Conservation (phyloP, 1,140 invertebrate species). For the Polypedilum pembai region DNA sequence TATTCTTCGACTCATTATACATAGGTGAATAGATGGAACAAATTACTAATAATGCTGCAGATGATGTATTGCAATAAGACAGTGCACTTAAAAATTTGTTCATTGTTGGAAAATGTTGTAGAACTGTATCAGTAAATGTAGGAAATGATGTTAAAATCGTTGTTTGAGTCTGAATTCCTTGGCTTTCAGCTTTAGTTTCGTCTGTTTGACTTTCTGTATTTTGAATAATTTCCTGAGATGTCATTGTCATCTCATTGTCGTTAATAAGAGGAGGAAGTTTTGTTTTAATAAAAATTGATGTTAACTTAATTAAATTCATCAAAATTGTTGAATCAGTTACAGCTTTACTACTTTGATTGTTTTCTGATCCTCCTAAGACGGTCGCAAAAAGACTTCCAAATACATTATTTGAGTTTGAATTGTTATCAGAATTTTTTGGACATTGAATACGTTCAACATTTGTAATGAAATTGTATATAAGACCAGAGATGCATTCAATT, state of each 20-base stretch:
- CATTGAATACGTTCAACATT: conserved; percentile 52
- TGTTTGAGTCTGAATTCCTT: conserved; percentile 39
- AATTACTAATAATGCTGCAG: conserved; percentile 50
- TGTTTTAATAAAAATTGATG: conserved; percentile 59
- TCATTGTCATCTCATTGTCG: conserved; percentile 33
- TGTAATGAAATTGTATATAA: conserved; percentile 53
- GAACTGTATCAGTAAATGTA: conserved; percentile 67
- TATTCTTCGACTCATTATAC: conserved; percentile 36
- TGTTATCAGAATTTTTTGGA: conserved; percentile 45
- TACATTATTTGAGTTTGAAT: conserved; percentile 38
- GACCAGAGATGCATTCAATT: conserved; percentile 58
- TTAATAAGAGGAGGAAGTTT: conserved; percentile 47
- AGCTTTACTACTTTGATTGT: conserved; percentile 48
- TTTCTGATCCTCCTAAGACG: conserved; percentile 55
- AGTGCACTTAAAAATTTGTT: conserved; percentile 67
- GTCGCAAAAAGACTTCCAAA: conserved; percentile 62
- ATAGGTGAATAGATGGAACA: conserved; percentile 35
- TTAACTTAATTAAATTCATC: conserved; percentile 60
- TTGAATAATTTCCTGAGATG: conserved; percentile 18
- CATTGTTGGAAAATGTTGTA: conserved; percentile 72
- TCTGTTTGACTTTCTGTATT: conserved; percentile 58
- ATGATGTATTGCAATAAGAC: conserved; percentile 60
- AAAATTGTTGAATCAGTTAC: conserved; percentile 60
- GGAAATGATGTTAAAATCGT: conserved; percentile 46
- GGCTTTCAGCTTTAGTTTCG: conserved; percentile 67